A percentile compares a stretch with the other conserved stretches of the same genome.
Evolutionary conservation across 2,797 vertebrate genomes (phyloP).

Genomic region (Coreius guichenoti): DNA sequence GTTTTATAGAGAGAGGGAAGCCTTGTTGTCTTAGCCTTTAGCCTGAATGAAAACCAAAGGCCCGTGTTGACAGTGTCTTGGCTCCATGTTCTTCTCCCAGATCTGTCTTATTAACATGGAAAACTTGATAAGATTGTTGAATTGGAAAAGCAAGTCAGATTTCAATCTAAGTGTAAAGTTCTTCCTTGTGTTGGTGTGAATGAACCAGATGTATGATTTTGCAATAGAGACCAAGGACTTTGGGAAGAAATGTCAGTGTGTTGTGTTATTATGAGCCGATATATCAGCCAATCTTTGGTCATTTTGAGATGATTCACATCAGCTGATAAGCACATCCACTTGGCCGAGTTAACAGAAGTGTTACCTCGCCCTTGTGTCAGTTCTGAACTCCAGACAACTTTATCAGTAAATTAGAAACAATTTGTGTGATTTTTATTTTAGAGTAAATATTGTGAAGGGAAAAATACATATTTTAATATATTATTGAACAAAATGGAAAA

Average conservation of each 20-base stretch:
- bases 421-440: background rate
- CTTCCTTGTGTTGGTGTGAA: constrained; percentile 23
- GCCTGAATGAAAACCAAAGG: background rate
- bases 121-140: constrained; percentile 32
- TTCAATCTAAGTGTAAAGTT: background rate
- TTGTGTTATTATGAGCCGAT: background rate
- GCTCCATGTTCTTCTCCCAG: constrained; percentile 6
- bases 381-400: background rate
- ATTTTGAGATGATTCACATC: background rate
- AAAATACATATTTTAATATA: background rate
- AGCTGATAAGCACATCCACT: background rate
- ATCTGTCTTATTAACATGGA: constrained; percentile 20
- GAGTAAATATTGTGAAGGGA: background rate
- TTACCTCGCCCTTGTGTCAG: background rate
- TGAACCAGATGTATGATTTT: constrained; percentile 17
- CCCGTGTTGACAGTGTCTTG: constrained; percentile 14
- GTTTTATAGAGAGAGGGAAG: background rate
- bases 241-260: background rate
- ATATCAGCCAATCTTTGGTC: background rate
- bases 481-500: background rate
- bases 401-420: background rate
- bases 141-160: constrained; percentile 27
- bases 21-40: background rate
- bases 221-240: background rate
- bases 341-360: background rate